Conservation (phyloP, 2,113 vertebrate species). For the Leptobrachium leishanense region DNA sequence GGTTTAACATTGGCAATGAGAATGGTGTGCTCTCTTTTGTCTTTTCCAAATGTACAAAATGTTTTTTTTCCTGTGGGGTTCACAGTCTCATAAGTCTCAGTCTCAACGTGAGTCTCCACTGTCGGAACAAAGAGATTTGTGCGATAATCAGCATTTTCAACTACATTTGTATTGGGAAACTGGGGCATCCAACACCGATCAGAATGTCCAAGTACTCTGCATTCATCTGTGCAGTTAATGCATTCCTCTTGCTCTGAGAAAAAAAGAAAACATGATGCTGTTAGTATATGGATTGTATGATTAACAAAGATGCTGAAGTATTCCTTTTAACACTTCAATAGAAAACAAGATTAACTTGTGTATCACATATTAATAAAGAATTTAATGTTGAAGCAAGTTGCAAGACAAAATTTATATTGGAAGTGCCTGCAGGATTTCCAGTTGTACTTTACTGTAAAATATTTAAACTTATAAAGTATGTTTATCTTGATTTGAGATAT, state of each 20-base stretch:
- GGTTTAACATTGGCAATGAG: constrained; percentile 98
- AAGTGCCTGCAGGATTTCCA: too few relatives aligned
- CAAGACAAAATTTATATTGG: too few relatives aligned
- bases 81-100: constrained; percentile 92
- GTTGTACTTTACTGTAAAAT: too few relatives aligned
- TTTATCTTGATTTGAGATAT: too few relatives aligned
- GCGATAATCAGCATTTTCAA: constrained; percentile 97
- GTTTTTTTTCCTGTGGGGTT: constrained; percentile 97
- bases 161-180: constrained; percentile 89
- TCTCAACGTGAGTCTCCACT: constrained; percentile 91
- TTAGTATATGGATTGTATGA: background rate
- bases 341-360: too few relatives aligned
- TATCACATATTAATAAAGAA: too few relatives aligned
- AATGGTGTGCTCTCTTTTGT: constrained; percentile 97
- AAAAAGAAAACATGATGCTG: constrained; percentile 57
- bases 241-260: constrained; percentile 96
- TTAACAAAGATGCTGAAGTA: too few relatives aligned
- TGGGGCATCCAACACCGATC: constrained; percentile 99
- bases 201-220: constrained; percentile 97
- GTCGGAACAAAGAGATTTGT: constrained; percentile 98
- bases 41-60: constrained; percentile 99
- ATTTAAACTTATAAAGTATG: too few relatives aligned
- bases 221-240: constrained; percentile 98
- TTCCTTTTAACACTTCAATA: too few relatives aligned
- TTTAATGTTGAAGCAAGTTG: too few relatives aligned